These are phyloP conservation scores for Hylaea fasciaria DNA, from an alignment of 2,888 invertebrate genomes.

Conservation along the genomic window DNA sequence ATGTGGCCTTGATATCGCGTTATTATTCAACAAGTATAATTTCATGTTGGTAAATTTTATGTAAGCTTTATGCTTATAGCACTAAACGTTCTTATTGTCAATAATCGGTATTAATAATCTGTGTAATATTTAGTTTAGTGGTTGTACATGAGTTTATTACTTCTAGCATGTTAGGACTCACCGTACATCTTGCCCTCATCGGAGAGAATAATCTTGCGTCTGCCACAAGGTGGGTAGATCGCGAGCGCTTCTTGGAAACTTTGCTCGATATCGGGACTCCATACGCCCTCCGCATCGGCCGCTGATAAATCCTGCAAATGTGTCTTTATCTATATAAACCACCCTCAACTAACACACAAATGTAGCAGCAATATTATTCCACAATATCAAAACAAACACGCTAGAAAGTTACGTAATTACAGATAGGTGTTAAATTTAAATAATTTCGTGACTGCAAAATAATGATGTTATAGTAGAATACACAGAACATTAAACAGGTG, in stretches of 20 bases:
- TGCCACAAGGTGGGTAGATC: constrained; percentile 99
- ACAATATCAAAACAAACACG: not conserved
- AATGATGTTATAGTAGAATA: constrained; percentile 16
- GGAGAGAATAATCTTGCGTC: constrained; percentile 99
- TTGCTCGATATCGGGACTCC: constrained; percentile 99
- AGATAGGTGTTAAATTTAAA: not conserved
- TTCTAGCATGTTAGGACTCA: constrained; percentile 87
- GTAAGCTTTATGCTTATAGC: not conserved
- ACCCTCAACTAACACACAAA: not conserved
- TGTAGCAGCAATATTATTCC: not conserved
- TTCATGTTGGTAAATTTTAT: constrained; percentile 8
- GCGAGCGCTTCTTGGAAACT: constrained; percentile 99
- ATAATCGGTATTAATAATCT: too few relatives aligned
- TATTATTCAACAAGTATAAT: constrained; percentile 61
- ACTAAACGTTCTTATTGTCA: not conserved
- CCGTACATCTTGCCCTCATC: constrained; percentile 99
- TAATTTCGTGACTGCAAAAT: constrained; percentile 2
- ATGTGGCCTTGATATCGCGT: constrained; percentile 73
- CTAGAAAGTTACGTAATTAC: too few relatives aligned
- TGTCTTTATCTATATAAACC: constrained; percentile 12
- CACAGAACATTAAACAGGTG: constrained; percentile 62
- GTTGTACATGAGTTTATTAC: constrained; percentile 7
- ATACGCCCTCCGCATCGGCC: constrained; percentile 99
- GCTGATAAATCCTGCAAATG: constrained; percentile 93
- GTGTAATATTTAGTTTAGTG: too few relatives aligned